Base-by-base conservation (phyloP, 2,888 invertebrate genomes). In the Gymnoscelis rufifasciata region DNA sequence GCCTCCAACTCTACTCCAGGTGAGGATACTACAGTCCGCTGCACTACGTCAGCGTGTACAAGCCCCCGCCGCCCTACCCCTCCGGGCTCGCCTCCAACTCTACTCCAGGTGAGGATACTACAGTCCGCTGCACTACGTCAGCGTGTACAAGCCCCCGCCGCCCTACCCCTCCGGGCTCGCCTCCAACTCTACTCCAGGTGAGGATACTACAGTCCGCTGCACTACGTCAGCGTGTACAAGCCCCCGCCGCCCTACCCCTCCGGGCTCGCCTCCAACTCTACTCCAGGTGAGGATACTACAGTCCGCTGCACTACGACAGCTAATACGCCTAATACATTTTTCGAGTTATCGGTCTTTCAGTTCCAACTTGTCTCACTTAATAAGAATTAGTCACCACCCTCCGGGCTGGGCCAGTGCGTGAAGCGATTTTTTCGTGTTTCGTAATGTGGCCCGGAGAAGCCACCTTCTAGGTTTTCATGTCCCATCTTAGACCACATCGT, bases 41-140 rank as follows among this genome's bases (percentile, higher is more conserved):
- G 28, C 90, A 91, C 38, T 86, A 92, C 64, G 79, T 93, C 12
- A 92, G 93, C 66, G 89, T 93, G 5, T 93, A 92, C 69, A 95
- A 95, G 72, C 94, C 95, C 0, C 96, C 96, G 0, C 96, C 96
- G 0, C 95, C 96, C 0, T 96, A 96, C 79, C 94, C 95, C 0
- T 91, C 91, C 0, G 90, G 93, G 0, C 82, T 93, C 10, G 93
- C 93, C 38, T 95, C 95, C 6, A 94, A 93, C 60, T 95, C 95
- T 0, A 95, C 95, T 0, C 95, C 96, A 0, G n/a, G n/a, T n/a
- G n/a, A n/a, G n/a, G n/a, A n/a, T n/a, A 89, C 50, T 60, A 89
- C 42, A 82, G 88, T 35, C 90, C 89, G 30, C 68, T 91, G 28
- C 90, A 91, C 38, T 86, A 92, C 64, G 79, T 93, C 12, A 92